Evolutionary conservation across 2,888 invertebrate genomes (phyloP).

Genomic region (Ormyrus labotus): DNA sequence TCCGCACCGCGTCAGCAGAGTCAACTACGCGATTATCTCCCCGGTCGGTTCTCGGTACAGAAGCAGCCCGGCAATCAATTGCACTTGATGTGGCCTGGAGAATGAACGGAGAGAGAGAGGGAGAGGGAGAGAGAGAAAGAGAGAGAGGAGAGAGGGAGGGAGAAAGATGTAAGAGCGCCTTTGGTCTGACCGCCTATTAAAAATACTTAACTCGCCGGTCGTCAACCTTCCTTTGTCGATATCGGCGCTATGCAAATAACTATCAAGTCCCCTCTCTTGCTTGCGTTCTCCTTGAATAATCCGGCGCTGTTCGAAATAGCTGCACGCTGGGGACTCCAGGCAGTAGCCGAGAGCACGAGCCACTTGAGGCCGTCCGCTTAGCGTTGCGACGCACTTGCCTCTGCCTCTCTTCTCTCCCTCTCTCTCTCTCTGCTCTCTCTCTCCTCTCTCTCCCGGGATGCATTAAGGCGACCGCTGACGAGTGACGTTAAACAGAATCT

Average conservation of each 20-base stretch:
- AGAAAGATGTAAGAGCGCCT: conserved; percentile 44
- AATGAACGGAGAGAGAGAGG: conserved; percentile 58
- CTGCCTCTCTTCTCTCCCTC: not conserved
- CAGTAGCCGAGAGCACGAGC: conserved; percentile 6
- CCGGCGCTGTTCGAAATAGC: conserved; percentile 25
- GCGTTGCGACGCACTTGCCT: conserved; percentile 21
- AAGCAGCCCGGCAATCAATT: conserved; percentile 61
- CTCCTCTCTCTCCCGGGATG: conserved; percentile 27
- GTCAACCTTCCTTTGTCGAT: conserved; percentile 55
- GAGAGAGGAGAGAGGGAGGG: conserved; percentile 27
- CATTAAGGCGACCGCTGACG: conserved; percentile 38
- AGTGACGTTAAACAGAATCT: conserved; percentile 49
- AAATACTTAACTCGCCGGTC: conserved; percentile 67
- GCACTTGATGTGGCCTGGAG: conserved; percentile 62
- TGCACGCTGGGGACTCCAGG: not conserved
- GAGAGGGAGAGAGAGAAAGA: conserved; percentile 31
- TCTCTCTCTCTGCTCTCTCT: conserved; percentile 1
- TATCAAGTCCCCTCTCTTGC: conserved; percentile 26
- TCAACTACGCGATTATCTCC: conserved; percentile 37
- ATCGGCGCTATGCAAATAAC: conserved; percentile 58
- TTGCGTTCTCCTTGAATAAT: conserved; percentile 48
- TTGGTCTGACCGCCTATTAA: conserved; percentile 68
- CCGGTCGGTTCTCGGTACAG: conserved; percentile 30
- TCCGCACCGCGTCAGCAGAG: conserved; percentile 19
- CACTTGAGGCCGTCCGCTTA: conserved; percentile 22